These are phyloP conservation scores for Mormyrops attenuatus DNA, from an alignment of 2,797 vertebrate species.

Conservation along the genomic window DNA sequence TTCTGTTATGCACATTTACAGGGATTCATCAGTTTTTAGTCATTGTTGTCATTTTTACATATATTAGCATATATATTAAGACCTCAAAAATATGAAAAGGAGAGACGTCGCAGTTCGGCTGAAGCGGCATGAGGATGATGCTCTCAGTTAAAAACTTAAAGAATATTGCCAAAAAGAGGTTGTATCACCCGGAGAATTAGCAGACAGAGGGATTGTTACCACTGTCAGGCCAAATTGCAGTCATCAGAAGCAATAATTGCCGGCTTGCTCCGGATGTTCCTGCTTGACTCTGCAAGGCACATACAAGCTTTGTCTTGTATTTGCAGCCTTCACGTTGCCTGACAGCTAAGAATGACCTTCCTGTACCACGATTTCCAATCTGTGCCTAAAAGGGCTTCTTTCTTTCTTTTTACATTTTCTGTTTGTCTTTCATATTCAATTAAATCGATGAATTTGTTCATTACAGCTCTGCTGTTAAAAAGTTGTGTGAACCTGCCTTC, in stretches of 20 bases:
- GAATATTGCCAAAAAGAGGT: neutral
- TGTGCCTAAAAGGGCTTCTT: neutral
- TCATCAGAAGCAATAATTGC: constrained; percentile 27
- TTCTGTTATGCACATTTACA: neutral
- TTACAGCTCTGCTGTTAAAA: neutral
- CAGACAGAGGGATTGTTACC: constrained; percentile 27
- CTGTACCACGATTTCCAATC: neutral
- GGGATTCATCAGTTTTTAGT: neutral
- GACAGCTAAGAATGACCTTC: constrained; percentile 18
- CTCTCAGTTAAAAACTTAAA: constrained; percentile 6
- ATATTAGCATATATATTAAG: neutral
- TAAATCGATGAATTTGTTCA: neutral
- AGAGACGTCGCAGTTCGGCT: neutral
- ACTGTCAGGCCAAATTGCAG: constrained; percentile 28
- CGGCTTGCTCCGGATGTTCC: constrained; percentile 10
- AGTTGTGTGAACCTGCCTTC: neutral
- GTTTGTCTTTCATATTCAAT: neutral
- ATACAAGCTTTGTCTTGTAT: constrained; percentile 12
- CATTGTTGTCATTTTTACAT: neutral
- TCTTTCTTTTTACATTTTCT: neutral
- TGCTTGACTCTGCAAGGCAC: neutral
- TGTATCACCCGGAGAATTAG: constrained; percentile 6
- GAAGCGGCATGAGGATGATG: neutral
- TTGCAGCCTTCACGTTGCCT: neutral
- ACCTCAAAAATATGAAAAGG: neutral